Conservation (phyloP, 2,113 vertebrate genomes). For the Burhinus bistriatus region DNA sequence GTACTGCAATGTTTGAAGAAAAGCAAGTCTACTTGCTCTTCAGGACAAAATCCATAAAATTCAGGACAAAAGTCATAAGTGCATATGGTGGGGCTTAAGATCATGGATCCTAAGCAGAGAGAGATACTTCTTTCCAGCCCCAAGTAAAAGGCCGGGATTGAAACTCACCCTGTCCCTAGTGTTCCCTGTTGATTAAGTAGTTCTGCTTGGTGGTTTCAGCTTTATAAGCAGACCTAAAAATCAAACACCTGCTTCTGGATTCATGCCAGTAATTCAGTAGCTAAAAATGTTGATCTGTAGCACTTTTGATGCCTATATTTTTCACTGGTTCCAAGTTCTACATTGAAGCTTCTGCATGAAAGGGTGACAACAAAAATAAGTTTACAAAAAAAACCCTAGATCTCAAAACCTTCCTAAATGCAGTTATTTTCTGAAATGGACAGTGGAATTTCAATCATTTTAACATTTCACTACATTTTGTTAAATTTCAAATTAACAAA, state of each 20-base stretch:
- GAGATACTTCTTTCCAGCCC: not conserved
- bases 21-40: not conserved
- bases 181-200: not conserved
- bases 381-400: not conserved
- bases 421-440: not conserved
- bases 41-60: not conserved
- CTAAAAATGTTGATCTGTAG: not conserved
- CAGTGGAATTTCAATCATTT: not conserved
- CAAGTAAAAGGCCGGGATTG: not conserved
- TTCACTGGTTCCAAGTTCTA: not conserved
- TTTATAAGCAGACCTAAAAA: constrained; percentile 22
- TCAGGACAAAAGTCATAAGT: not conserved
- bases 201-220: constrained; percentile 10
- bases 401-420: not conserved
- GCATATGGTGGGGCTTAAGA: not conserved
- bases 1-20: not conserved
- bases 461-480: not conserved
- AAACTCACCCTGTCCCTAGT: constrained; percentile 32
- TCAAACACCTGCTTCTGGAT: constrained; percentile 48
- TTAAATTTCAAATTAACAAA: not conserved
- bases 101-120: not conserved
- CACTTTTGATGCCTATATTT: not conserved
- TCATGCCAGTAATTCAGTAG: not conserved
- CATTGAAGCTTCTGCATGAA: not conserved
- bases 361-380: not conserved